These are phyloP conservation scores for Hippocampus abdominalis DNA, from an alignment of 2,113 vertebrate species.

Conservation along the genomic window DNA sequence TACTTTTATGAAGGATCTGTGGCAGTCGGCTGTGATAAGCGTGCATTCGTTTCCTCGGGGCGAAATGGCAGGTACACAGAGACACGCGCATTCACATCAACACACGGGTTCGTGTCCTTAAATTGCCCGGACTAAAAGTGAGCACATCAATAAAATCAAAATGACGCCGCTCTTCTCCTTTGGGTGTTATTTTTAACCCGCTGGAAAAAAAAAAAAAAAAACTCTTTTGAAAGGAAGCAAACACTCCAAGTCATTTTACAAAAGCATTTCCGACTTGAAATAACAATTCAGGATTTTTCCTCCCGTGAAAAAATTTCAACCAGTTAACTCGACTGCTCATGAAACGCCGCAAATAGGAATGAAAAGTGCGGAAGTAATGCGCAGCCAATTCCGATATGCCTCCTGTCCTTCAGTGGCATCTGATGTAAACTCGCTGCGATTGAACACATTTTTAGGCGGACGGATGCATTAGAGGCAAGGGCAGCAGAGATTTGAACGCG, in stretches of 20 bases:
- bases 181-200: conserved; percentile 19
- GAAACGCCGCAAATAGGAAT: conserved; percentile 1
- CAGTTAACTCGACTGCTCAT: background rate
- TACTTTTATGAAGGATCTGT: conserved; percentile 48
- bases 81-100: conserved; percentile 12
- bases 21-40: conserved; percentile 52
- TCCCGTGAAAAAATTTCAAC: conserved; percentile 9
- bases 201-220: background rate
- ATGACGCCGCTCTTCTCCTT: conserved; percentile 32
- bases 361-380: background rate
- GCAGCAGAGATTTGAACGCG: conserved; percentile 33
- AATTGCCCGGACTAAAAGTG: conserved; percentile 32
- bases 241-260: background rate
- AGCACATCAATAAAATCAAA: conserved; percentile 40
- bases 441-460: conserved; percentile 13
- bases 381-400: background rate
- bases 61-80: conserved; percentile 40
- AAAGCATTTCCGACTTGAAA: background rate
- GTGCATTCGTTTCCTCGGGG: conserved; percentile 52
- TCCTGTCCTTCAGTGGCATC: too few species aligned
- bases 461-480: conserved; percentile 35
- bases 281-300: background rate
- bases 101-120: conserved; percentile 35
- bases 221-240: background rate
- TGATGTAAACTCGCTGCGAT: background rate